Evolutionary conservation across 1,140 invertebrate genomes (phyloP), one percentile per base, ranked within the genome.

Genomic region (Trichonephila inaurata): DNA sequence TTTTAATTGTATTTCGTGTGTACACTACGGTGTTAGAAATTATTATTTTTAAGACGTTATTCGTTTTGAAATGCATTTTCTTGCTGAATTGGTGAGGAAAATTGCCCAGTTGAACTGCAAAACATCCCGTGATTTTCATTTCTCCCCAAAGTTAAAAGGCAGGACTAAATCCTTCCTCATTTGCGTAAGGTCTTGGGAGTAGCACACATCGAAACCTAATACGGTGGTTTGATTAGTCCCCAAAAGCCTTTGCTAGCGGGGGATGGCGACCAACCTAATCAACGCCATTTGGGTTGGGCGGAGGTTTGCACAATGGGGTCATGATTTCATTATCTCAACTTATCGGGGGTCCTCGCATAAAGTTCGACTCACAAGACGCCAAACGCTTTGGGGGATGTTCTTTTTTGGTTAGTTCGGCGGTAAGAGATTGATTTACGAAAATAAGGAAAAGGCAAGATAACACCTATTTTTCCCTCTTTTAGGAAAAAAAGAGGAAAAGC

Each of bases 301-400:
- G 91, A 69, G 91, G 82, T 86, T 60, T 24, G 82, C 64, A 92
- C 91, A 92, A 85, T 69, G 60, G 91, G 83, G 62, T 62, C 61
- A 92, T 92, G 91, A 92, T 92, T 92, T 92, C 91, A 92, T 92
- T 92, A 92, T 60, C 82, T 83, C 82, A 85, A 86, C 91, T 92
- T 61, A 86, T 83, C 64, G 87, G 61, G 82, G 82, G 82, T 51
- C 44, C 44, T 33, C 72, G 72, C 33, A 77, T 28, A 69, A 69
- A 69, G 24, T 24, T 69, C 5, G 66, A 69, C 66, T 69, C 51
- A 51, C 51, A 51, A 51, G 62, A 64, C 21, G 62, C 72, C 28
- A 77, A 77, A 28, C 72, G 72, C 72, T 77, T 77, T 28, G n/a
- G 82, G 82, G 18, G 51, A 69, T n/a, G 69, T 83, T 83, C 33